Conservation (phyloP, 2,797 vertebrate genomes). For the Microchirus variegatus region DNA sequence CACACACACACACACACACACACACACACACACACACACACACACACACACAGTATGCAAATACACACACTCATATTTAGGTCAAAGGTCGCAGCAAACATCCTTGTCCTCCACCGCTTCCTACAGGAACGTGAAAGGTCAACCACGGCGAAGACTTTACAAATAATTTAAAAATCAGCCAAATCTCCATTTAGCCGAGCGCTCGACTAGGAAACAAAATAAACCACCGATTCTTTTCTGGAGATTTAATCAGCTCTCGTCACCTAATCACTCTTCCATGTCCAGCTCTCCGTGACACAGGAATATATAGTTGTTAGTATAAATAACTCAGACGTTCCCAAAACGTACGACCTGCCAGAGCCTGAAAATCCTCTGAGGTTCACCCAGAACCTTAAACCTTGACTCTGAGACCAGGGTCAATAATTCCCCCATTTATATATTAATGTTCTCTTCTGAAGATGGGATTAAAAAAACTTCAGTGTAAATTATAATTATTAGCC, state of each 20-base stretch:
- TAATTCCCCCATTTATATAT: too few relatives aligned
- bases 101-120: constrained; percentile 32
- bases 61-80: constrained; percentile 14
- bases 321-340: too few relatives aligned
- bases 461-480: too few relatives aligned
- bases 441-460: too few relatives aligned
- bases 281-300: constrained; percentile 18
- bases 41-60: constrained; percentile 19
- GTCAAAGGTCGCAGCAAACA: constrained; percentile 43
- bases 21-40: constrained; percentile 5
- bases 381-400: too few relatives aligned
- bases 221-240: constrained; percentile 47
- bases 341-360: too few relatives aligned
- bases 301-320: neutral
- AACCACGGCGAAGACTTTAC: constrained; percentile 25
- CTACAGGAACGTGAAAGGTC: constrained; percentile 49
- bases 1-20: constrained; percentile 10
- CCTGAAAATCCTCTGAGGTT: too few relatives aligned
- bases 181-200: constrained; percentile 32
- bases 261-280: constrained; percentile 36
- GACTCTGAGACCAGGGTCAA: too few relatives aligned
- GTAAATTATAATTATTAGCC: too few relatives aligned
- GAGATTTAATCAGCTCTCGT: constrained; percentile 50
- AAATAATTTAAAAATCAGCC: constrained; percentile 36
- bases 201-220: constrained; percentile 41